phyloP scores from a whole-genome alignment of 2,888 invertebrate species.

The Mesorhabditis belari region DNA sequence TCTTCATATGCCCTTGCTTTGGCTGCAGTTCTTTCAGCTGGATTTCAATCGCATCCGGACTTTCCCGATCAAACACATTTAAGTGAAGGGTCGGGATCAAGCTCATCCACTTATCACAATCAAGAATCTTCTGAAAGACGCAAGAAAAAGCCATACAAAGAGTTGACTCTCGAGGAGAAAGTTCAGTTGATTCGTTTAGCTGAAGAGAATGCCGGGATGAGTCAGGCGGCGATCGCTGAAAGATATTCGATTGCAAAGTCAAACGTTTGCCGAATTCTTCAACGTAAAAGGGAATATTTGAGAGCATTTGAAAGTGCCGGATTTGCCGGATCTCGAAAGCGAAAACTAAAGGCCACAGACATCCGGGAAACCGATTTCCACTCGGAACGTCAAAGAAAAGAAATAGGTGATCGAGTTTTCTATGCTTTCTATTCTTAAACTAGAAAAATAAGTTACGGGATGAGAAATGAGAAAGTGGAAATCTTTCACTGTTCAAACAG shows the following conservation, averaged over 20 bases:
- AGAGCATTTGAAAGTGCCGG: conserved; percentile 28
- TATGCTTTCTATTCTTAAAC: too few species aligned
- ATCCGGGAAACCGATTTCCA: too few species aligned
- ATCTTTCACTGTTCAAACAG: background rate
- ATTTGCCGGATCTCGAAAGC: conserved; percentile 40
- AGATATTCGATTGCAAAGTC: conserved; percentile 46
- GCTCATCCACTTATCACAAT: too few species aligned
- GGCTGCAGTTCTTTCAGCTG: too few species aligned
- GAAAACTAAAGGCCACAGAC: conserved; percentile 32
- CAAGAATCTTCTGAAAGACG: conserved; percentile 13
- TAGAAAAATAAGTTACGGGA: background rate
- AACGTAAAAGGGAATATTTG: conserved; percentile 43
- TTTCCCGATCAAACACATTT: too few species aligned
- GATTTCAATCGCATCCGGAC: too few species aligned
- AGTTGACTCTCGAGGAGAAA: conserved; percentile 46
- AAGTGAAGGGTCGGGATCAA: too few species aligned
- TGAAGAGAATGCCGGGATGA: conserved; percentile 38
- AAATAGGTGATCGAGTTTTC: too few species aligned
- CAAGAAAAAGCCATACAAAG: conserved; percentile 50
- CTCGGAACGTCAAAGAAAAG: too few species aligned
- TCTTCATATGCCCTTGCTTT: too few species aligned
- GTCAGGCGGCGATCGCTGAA: conserved; percentile 45
- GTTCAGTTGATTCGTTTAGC: conserved; percentile 45
- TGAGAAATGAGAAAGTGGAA: too few species aligned
- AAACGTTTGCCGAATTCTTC: conserved; percentile 49